Percentiles rank a stretch among this genome's conserved stretches.
phyloP scores from a whole-genome alignment of 2,113 vertebrate genomes.

The Falco punctatus region DNA sequence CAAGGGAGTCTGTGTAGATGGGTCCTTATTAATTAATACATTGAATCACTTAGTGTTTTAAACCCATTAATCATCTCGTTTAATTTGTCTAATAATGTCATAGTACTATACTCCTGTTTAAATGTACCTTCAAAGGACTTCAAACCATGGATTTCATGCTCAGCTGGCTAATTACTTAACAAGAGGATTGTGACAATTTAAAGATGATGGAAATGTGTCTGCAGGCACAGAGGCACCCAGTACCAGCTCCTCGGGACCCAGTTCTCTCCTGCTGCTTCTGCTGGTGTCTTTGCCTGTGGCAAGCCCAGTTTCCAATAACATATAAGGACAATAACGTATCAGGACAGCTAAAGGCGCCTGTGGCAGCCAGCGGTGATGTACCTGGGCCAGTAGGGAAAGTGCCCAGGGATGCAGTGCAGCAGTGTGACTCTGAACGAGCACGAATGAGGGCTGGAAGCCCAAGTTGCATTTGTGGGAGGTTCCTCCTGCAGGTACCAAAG shows the following conservation, averaged over 20 bases:
- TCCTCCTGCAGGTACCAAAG: background rate
- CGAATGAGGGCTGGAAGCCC: background rate
- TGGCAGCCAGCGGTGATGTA: background rate
- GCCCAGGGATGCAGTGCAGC: background rate
- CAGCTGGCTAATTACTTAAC: background rate
- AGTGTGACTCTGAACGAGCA: too few species aligned
- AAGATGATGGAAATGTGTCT: background rate
- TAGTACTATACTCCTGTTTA: background rate
- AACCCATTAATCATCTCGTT: background rate
- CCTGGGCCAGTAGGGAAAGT: background rate
- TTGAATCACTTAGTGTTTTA: background rate
- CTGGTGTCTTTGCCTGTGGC: background rate
- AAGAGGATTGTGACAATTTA: background rate
- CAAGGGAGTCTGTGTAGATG: background rate
- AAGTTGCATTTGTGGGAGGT: background rate
- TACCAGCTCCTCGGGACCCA: background rate
- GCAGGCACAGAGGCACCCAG: background rate
- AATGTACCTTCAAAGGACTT: background rate
- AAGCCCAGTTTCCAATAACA: background rate
- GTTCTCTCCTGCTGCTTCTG: background rate
- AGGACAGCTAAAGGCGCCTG: too few species aligned
- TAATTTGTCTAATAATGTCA: background rate
- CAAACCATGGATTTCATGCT: background rate
- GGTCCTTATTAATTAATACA: background rate
- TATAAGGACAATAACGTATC: too few species aligned